Evolutionary conservation across 2,797 vertebrate species (phyloP).

Genomic region (Enteromius trimaculatus): DNA sequence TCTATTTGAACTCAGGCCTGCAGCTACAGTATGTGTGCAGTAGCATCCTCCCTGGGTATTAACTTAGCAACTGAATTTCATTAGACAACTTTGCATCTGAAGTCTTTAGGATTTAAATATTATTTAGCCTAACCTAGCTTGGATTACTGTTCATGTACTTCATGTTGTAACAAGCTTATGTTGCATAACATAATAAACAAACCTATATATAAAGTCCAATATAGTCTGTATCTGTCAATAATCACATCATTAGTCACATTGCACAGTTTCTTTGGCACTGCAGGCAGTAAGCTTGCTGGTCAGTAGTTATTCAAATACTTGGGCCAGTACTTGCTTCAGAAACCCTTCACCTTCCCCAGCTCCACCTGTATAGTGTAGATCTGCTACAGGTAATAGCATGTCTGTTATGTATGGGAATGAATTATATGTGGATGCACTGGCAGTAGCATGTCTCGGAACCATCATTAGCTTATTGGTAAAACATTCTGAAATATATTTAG

Average conservation of each 20-base stretch:
- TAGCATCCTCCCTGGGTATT: neutral
- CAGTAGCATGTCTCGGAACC: neutral
- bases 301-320: neutral
- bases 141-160: neutral
- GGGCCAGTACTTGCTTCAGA: neutral
- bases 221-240: neutral
- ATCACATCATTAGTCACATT: neutral
- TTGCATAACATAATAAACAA: neutral
- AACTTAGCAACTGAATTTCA: neutral
- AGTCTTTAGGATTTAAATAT: neutral
- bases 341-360: neutral
- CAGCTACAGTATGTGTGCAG: neutral
- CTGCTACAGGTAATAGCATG: neutral
- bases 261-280: neutral
- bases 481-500: too few relatives aligned
- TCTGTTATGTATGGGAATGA: neutral
- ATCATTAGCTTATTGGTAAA: too few relatives aligned
- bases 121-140: neutral
- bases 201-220: neutral
- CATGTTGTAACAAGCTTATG: neutral
- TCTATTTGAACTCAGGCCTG: conserved; percentile 9
- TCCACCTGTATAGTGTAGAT: neutral
- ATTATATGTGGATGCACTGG: too few relatives aligned
- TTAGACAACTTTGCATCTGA: neutral
- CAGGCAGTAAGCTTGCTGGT: neutral